These are phyloP conservation scores for Oryzias melastigma DNA, from an alignment of 2,113 vertebrate species.

Conservation along the genomic window DNA sequence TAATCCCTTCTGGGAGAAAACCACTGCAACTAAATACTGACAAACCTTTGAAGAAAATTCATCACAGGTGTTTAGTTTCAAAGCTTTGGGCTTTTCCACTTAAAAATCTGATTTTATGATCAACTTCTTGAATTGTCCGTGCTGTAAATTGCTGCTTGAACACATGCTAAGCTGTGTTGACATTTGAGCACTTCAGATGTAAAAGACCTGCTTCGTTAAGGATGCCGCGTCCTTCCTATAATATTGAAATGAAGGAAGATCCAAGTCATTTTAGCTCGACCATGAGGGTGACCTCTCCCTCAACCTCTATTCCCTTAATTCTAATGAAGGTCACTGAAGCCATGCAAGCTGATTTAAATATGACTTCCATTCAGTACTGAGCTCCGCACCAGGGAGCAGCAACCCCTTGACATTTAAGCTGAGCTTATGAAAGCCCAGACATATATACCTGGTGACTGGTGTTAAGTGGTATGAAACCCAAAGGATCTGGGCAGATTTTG, in stretches of 20 bases:
- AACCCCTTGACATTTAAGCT: conserved; percentile 62
- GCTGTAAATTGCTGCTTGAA: no score
- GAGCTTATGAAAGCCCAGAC: conserved; percentile 64
- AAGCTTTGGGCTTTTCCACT: background rate
- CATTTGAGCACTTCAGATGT: conserved; percentile 1
- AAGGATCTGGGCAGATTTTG: conserved; percentile 62
- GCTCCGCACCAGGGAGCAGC: conserved; percentile 44
- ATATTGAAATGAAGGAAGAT: conserved; percentile 50
- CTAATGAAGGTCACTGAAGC: conserved; percentile 65
- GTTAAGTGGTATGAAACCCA: conserved; percentile 74
- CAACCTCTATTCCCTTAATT: conserved; percentile 61
- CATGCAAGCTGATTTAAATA: conserved; percentile 63
- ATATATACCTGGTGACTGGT: conserved; percentile 70
- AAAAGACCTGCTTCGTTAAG: conserved; percentile 1
- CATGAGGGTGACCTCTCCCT: conserved; percentile 45
- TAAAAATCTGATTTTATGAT: background rate
- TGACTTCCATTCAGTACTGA: conserved; percentile 52
- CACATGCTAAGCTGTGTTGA: background rate
- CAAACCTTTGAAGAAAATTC: background rate
- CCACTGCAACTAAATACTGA: conserved; percentile 32
- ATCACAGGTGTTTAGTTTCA: background rate
- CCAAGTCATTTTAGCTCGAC: conserved; percentile 32
- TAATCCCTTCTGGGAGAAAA: conserved; percentile 44
- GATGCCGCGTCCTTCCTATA: conserved; percentile 22
- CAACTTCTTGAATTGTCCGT: background rate